A percentile compares a stretch with the other conserved stretches of the same genome.
Evolutionary conservation across 2,113 vertebrate genomes (phyloP).

Genomic region (Pleuronectes platessa): DNA sequence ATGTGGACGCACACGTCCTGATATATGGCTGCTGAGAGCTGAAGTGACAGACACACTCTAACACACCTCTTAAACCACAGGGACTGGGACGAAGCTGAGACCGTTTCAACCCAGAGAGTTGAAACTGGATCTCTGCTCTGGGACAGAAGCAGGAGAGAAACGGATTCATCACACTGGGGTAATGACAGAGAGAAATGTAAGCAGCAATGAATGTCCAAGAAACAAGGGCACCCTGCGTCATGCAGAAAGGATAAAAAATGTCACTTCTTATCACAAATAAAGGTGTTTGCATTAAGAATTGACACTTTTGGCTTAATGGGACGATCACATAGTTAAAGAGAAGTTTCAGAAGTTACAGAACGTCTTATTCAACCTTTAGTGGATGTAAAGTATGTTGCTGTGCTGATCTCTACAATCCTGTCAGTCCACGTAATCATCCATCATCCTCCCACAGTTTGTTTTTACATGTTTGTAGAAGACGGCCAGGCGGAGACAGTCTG

Average conservation of each 20-base stretch:
- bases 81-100: slow-evolving; percentile 17
- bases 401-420: not conserved
- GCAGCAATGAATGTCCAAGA: not conserved
- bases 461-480: too few relatives aligned
- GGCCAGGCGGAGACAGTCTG: too few relatives aligned
- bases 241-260: too few relatives aligned
- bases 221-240: not conserved
- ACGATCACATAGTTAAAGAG: too few relatives aligned
- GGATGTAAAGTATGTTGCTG: not conserved
- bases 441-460: too few relatives aligned
- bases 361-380: not conserved
- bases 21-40: slow-evolving; percentile 24
- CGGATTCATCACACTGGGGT: not conserved
- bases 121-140: slow-evolving; percentile 34
- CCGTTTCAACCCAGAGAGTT: slow-evolving; percentile 23
- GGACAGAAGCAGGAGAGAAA: not conserved
- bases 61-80: slow-evolving; percentile 47
- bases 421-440: too few relatives aligned
- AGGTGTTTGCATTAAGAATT: too few relatives aligned
- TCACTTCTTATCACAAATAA: too few relatives aligned
- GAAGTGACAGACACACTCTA: slow-evolving; percentile 27
- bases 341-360: too few relatives aligned
- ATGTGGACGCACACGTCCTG: slow-evolving; percentile 13
- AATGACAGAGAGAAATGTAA: not conserved
- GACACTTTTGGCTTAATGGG: too few relatives aligned